Evolutionary conservation across 2,113 vertebrate species (phyloP).

Genomic region (Nasalis larvatus): DNA sequence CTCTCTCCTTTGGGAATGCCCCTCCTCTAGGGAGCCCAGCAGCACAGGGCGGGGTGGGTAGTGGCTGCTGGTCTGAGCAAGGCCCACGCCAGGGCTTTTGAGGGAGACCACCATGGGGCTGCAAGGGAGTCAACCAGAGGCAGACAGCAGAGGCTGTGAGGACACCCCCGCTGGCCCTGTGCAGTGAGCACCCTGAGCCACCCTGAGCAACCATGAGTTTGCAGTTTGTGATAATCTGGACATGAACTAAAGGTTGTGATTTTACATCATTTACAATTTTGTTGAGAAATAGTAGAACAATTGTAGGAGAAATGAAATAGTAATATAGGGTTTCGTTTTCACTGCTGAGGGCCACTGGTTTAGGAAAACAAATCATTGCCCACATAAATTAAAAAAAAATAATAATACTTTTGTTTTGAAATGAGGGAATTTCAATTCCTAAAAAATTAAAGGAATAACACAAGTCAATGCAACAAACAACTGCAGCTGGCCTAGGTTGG

Average conservation of each 20-base stretch:
- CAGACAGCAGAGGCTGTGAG: fast-evolving
- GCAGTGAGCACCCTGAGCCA: fast-evolving
- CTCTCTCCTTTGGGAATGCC: fast-evolving
- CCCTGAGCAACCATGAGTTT: fast-evolving
- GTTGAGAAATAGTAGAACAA: neutral
- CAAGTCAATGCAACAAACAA: fast-evolving
- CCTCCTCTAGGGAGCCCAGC: too few relatives aligned
- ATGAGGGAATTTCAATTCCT: neutral
- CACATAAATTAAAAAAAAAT: too few relatives aligned
- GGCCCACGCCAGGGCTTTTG: neutral
- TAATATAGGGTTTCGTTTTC: neutral
- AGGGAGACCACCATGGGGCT: neutral
- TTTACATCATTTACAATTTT: neutral
- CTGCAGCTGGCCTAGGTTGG: fast-evolving
- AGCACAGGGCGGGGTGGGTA: neutral
- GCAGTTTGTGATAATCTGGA: fast-evolving
- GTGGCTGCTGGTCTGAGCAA: fast-evolving
- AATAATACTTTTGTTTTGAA: neutral
- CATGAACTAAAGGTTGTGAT: too few relatives aligned
- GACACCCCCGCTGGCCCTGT: neutral
- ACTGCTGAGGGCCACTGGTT: neutral
- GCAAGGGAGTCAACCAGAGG: neutral
- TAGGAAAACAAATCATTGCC: neutral
- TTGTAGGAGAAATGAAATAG: neutral
- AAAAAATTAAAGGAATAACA: neutral